Evolutionary conservation across 2,113 vertebrate genomes (phyloP), one percentile per base, ranked within the genome.

Genomic region (Syrmaticus mikado): DNA sequence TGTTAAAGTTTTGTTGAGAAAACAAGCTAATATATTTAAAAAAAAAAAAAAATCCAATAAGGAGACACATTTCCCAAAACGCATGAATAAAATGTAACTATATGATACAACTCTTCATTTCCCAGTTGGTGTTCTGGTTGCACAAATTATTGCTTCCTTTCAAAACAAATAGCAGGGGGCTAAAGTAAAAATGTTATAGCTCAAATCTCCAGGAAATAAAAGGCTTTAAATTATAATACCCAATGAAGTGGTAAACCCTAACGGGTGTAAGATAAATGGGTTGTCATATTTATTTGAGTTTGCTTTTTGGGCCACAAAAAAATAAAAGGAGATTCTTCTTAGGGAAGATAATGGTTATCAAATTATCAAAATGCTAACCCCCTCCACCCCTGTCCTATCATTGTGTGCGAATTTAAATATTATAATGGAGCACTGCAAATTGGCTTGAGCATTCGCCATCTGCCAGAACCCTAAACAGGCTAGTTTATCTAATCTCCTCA

Each of bases 401-500:
- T 95, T 97, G 97, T 97, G 96, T 96, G 78, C 94, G 96, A 97
- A 98, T 98, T 98, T 98, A 97, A 98, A 98, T 98, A 98, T 97
- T 97, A 97, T 94, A 97, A 98, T 97, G 93, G 97, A 92, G 93
- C 95, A 94, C 95, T 97, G 98, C 97, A 98, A 98, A 98, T 97
- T 98, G 98, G 97, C 98, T 98, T 98, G 97, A 98, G 97, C 96
- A 97, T 97, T 98, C 96, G 96, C 98, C 98, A 98, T 98, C 98
- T 99, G 98, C 98, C 98, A 98, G 95, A 97, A 98, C 97, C 97
- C 98, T 97, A 98, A 98, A 98, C 98, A 98, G 97, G 97, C 98
- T 98, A 98, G 97, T 98, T 98, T 98, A 98, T 99, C 98, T 98
- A 98, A 98, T 98, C 98, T 98, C 97, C 92, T 96, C 98, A 98